phyloP scores from a whole-genome alignment of 1,140 invertebrate species.

The Muscidifurax raptorellus region DNA sequence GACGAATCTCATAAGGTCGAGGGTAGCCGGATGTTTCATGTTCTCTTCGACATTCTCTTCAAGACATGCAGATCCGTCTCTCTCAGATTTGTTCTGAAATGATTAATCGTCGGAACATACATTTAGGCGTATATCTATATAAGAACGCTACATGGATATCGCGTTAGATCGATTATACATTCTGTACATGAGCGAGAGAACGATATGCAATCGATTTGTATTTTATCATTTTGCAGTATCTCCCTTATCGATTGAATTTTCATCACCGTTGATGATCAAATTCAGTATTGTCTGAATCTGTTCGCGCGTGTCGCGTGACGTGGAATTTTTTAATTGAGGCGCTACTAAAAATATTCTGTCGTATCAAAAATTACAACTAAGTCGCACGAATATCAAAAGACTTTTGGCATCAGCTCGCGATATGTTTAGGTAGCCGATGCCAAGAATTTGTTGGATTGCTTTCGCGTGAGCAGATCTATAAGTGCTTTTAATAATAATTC shows the following conservation, averaged over 20 bases:
- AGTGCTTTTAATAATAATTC: background rate
- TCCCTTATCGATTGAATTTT: background rate
- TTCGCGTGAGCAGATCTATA: background rate
- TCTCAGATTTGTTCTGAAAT: constrained; percentile 45
- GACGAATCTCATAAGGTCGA: constrained; percentile 77
- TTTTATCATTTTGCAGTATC: background rate
- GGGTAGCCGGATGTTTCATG: constrained; percentile 72
- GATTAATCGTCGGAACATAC: background rate
- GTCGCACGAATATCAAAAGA: background rate
- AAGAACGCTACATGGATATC: background rate
- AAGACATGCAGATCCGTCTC: constrained; percentile 34
- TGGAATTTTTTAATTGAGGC: background rate
- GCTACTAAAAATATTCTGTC: background rate
- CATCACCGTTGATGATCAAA: background rate
- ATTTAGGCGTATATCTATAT: background rate
- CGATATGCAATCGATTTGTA: background rate
- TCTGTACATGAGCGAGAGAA: background rate
- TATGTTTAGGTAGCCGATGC: background rate
- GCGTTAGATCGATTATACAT: background rate
- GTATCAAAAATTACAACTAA: background rate
- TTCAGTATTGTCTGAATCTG: background rate
- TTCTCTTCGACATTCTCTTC: constrained; percentile 69
- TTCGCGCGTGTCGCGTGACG: background rate
- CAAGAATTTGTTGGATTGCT: constrained; percentile 36
- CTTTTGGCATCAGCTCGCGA: background rate